Base-by-base conservation (phyloP, 2,113 vertebrate species). In the Leucosticte australis region DNA sequence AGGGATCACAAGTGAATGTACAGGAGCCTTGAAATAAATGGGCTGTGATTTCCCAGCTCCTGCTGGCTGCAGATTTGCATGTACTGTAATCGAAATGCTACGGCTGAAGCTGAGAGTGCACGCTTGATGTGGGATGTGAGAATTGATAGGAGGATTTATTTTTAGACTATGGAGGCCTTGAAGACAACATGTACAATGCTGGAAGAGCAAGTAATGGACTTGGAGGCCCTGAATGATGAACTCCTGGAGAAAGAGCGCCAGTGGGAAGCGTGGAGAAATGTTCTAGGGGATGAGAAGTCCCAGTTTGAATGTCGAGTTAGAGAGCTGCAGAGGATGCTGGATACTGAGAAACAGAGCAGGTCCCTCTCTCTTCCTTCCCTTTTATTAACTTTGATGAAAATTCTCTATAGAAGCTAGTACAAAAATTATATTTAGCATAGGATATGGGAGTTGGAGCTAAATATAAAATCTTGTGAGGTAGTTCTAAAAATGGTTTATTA, bases 141-240 rank as follows among this genome's bases (percentile, higher is more conserved):
- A 96, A 97, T 96, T 95, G 91, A 95, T 96, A 94, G 87, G 94
- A 95, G 70, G 90, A 68, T 97, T 97, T 96, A 89, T 97, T 98
- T 97, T 94, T 97, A 99, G 99, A 99, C 99, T 87, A 99, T 99
- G 85, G 99, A 99, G 98, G 99, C 99, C 26, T 98, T 99, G 97
- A 99, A 99, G 98, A 99, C 99, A 81, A 99, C 99, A 2, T 99
- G 99, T 97, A 99, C 99, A 9, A 99, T 99, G 99, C 97, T 99
- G 97, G 99, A 99, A 96, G 99, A 99, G 91, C 99, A 99, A 98
- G 99, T 99, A 50, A 96, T 99, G 97, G 99, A 99, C 87, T 96
- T 99, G 94, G 99, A 99, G 98, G 99, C 98, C 17, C 96, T 99
- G 94, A 99, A 99, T 6, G 99, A 99, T 3, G 99, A 99, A 97